Conservation (phyloP, 2,113 vertebrate species). For the Dipodomys ordii region DNA sequence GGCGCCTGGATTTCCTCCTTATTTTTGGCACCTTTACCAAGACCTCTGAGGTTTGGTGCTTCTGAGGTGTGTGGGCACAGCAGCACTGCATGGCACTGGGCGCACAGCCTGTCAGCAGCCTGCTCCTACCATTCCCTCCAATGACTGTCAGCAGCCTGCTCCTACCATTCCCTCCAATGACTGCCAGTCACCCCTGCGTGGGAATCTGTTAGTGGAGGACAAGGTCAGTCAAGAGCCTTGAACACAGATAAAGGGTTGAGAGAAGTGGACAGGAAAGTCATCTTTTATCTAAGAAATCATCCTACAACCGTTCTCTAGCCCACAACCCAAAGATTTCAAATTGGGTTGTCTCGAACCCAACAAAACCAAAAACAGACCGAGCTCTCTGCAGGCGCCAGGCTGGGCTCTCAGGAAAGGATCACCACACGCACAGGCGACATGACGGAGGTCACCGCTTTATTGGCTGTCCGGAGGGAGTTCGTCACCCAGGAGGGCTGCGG, state of each 20-base stretch:
- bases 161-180: neutral
- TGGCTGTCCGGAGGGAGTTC: slow-evolving; percentile 92
- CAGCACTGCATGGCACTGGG: rapidly evolving
- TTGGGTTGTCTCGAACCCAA: neutral
- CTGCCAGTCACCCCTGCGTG: rapidly evolving
- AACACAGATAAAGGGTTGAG: neutral
- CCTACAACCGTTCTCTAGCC: neutral
- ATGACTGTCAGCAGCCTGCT: rapidly evolving
- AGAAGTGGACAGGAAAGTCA: neutral
- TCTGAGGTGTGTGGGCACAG: neutral
- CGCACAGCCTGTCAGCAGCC: rapidly evolving
- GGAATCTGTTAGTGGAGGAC: rapidly evolving
- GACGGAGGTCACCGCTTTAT: slow-evolving; percentile 90
- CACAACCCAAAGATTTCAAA: neutral
- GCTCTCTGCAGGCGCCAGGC: neutral
- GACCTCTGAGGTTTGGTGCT: neutral
- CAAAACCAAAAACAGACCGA: neutral
- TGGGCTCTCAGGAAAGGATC: slow-evolving; percentile 66
- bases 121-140: rapidly evolving
- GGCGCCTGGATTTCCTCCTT: neutral
- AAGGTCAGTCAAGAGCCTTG: neutral
- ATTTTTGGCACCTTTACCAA: neutral
- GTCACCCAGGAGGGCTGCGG: slow-evolving; percentile 86
- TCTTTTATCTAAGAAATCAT: neutral
- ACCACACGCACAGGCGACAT: slow-evolving; percentile 72